Evolutionary conservation across 1,140 invertebrate species (phyloP), one percentile per base, ranked within the genome.

Genomic region (Drosophila seguyi): DNA sequence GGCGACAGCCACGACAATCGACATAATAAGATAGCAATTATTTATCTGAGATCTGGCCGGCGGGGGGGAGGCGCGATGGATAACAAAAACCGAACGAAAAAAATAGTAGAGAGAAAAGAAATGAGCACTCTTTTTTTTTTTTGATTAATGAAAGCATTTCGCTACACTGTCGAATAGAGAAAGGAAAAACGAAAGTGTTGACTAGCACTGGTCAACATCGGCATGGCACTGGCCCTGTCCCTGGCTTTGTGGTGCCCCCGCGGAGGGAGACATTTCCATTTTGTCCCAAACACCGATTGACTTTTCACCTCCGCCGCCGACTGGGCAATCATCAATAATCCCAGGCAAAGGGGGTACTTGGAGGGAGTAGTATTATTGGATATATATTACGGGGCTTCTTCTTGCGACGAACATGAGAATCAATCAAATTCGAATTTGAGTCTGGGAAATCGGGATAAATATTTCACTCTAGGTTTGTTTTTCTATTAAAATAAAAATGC

Each of bases 1-100:
- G 83, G 71, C 76, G 84, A 88, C 80, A 90, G 85, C 80, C 65
- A 88, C 84, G 85, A 88, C 80, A 88, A 90, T 88, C 84, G 85
- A 59, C 76, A 88, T 88, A 88, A 90, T 88, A 88, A 88, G 84
- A 88, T 88, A 77, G 84, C 85, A 88, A 88, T 87, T 87, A 87
- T 87, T 87, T 87, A 87, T 87, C 66, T 69, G 27, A 76, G 42
- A 71, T 72, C 68, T 48, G 34, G 20, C 16, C 16, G 34, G 27
- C 14, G 31, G 11, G 13, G 67, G 48, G 58, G 38, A 5, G 16
- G 27, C 11, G 29, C 10, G 10, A 2, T 6, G 5, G 10, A 3
- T 3, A 18, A 31, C 4, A 14, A 45, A 16, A 25, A 3, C 18
- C 20, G 8, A 48, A n/a, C n/a, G 16, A 53, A 61, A 29, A 4